Conservation (phyloP, 2,888 invertebrate species). For the Selenia dentaria region DNA sequence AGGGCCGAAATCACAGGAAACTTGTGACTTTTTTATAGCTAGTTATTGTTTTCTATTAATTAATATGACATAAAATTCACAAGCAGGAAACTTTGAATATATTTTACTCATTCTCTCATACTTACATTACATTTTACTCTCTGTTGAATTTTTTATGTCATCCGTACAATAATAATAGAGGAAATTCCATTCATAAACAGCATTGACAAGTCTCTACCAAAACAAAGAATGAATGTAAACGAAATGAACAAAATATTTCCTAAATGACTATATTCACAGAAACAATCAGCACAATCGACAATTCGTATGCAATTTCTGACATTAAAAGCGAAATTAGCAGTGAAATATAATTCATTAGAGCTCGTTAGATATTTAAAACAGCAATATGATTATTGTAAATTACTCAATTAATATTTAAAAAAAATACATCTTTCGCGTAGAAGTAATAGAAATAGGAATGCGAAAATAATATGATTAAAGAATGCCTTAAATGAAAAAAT, state of each 20-base stretch:
- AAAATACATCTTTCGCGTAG: not conserved
- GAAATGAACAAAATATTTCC: conserved; percentile 34
- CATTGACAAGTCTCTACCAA: conserved; percentile 38
- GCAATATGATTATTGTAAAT: conserved; percentile 52
- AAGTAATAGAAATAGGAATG: conserved; percentile 1
- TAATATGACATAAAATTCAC: too few relatives aligned
- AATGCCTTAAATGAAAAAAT: too few relatives aligned
- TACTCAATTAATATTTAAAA: conserved; percentile 47
- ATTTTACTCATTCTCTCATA: too few relatives aligned
- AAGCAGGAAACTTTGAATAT: too few relatives aligned
- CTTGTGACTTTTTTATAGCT: too few relatives aligned
- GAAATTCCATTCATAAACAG: conserved; percentile 59
- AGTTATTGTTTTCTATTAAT: too few relatives aligned
- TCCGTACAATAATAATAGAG: conserved; percentile 39
- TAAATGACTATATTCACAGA: conserved; percentile 47
- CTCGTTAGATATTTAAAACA: conserved; percentile 80
- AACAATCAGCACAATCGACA: conserved; percentile 67
- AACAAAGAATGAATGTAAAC: conserved; percentile 42
- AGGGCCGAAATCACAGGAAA: too few relatives aligned
- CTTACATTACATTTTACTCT: too few relatives aligned
- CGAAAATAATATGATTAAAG: not conserved
- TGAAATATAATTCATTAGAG: conserved; percentile 75
- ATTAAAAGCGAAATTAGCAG: conserved; percentile 60
- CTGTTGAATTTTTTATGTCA: conserved; percentile 38
- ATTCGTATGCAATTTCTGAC: conserved; percentile 75